Evolutionary conservation across 2,797 vertebrate genomes (phyloP).

Genomic region (Cuniculus paca): DNA sequence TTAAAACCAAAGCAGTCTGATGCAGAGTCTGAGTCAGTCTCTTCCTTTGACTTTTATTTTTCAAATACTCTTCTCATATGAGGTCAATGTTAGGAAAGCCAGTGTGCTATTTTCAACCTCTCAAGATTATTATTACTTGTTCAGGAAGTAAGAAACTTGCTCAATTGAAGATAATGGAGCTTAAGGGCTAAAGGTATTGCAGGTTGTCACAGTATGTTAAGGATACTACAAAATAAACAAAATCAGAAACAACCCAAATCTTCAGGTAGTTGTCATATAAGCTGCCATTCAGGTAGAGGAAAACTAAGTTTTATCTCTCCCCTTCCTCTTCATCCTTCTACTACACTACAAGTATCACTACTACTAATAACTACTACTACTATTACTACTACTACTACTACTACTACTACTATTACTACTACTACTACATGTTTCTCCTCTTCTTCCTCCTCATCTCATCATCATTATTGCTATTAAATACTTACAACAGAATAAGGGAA

Average conservation of each 20-base stretch:
- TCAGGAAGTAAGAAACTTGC: background rate
- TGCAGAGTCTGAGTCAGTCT: background rate
- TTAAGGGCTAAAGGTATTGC: background rate
- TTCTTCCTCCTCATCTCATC: too few relatives aligned
- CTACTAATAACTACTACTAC: background rate
- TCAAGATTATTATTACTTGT: background rate
- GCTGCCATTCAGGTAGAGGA: background rate
- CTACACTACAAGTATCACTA: background rate
- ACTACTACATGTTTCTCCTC: background rate
- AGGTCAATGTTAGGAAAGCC: conserved; percentile 6
- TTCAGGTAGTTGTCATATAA: background rate
- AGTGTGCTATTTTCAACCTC: background rate
- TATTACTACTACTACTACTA: background rate
- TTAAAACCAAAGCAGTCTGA: background rate
- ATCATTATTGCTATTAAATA: background rate
- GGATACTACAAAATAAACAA: background rate
- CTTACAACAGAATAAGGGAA: background rate
- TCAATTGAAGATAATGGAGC: background rate
- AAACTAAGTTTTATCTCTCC: background rate
- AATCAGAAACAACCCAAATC: background rate
- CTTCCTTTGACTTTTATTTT: background rate
- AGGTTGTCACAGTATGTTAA: background rate
- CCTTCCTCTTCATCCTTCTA: background rate
- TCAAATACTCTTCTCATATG: background rate
- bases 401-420: background rate